Conservation (phyloP, 2,888 invertebrate genomes). For the Pollenia griseotomentosa region DNA sequence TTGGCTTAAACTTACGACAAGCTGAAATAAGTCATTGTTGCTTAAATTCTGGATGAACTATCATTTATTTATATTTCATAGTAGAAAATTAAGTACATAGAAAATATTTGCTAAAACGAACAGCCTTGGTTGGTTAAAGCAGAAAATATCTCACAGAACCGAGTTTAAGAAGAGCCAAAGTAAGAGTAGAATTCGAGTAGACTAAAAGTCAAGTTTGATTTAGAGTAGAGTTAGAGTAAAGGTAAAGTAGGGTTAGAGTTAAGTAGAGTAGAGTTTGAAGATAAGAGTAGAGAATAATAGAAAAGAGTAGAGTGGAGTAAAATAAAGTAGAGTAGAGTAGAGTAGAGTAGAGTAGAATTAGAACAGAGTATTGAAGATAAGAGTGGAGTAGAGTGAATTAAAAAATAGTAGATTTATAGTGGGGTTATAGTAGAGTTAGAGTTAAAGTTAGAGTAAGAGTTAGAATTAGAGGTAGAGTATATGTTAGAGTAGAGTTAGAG, state of each 20-base stretch:
- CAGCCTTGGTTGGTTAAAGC: not conserved
- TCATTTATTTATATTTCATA: not conserved
- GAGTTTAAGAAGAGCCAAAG: not conserved
- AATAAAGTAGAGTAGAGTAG: not conserved
- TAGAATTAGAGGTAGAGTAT: too few relatives aligned
- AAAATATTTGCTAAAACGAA: not conserved
- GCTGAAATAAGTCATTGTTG: slow-evolving; percentile 34
- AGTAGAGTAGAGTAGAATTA: too few relatives aligned
- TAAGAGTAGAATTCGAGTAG: not conserved
- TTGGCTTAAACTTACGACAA: slow-evolving; percentile 19
- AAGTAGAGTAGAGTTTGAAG: too few relatives aligned
- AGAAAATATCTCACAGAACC: too few relatives aligned
- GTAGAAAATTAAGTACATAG: slow-evolving; percentile 23
- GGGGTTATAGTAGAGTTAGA: too few relatives aligned
- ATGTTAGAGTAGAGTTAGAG: not conserved
- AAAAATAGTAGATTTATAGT: too few relatives aligned
- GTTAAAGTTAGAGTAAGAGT: too few relatives aligned
- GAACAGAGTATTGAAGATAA: too few relatives aligned
- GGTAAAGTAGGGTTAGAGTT: not conserved
- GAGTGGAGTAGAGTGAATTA: too few relatives aligned
- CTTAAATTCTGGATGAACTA: slow-evolving; percentile 35
- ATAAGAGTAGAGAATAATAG: not conserved
- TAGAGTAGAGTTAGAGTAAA: not conserved
- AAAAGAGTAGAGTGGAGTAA: not conserved
- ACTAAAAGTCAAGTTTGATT: not conserved